These are phyloP conservation scores for Agelas oroides DNA, from an alignment of 37 sponge, comb jelly and placozoan species.

Conservation along the genomic window DNA sequence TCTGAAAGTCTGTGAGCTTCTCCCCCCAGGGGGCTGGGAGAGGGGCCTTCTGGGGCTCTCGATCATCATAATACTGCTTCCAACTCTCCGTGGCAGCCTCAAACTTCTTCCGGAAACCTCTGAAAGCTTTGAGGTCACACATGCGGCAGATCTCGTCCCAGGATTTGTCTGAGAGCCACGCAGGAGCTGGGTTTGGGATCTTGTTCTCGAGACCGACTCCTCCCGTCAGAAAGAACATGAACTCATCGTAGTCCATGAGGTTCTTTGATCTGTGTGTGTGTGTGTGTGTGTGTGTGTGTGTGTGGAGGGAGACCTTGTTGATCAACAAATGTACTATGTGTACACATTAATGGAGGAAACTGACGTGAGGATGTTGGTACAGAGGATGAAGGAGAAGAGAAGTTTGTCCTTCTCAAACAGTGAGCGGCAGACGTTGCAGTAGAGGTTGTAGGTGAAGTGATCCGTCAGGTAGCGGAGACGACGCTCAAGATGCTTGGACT, in stretches of 20 bases:
- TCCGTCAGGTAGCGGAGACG: slow-evolving; percentile 94
- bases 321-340: background rate
- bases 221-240: slow-evolving; percentile 99
- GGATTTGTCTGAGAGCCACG: slow-evolving; percentile 96
- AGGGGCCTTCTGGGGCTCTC: slow-evolving; percentile 88
- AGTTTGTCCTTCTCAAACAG: slow-evolving; percentile 99
- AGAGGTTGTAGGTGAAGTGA: slow-evolving; percentile 99
- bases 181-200: slow-evolving; percentile 87
- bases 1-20: slow-evolving; percentile 94
- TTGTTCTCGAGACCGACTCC: slow-evolving; percentile 99
- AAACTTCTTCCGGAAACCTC: slow-evolving; percentile 66
- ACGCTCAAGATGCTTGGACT: slow-evolving; percentile 95
- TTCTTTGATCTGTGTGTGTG: slow-evolving; percentile 74
- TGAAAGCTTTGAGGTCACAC: slow-evolving; percentile 81
- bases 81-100: slow-evolving; percentile 63
- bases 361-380: slow-evolving; percentile 91
- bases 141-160: slow-evolving; percentile 99
- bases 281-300: background rate
- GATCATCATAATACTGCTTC: slow-evolving; percentile 88
- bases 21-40: slow-evolving; percentile 90
- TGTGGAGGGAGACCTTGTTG: background rate
- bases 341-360: background rate
- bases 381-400: slow-evolving; percentile 99
- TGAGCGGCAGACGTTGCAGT: slow-evolving; percentile 98
- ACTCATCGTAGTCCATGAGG: slow-evolving; percentile 82